Percentiles rank a stretch among this genome's conserved stretches.
phyloP scores from a whole-genome alignment of 2,797 vertebrate species.

The Jordanella pulchra region DNA sequence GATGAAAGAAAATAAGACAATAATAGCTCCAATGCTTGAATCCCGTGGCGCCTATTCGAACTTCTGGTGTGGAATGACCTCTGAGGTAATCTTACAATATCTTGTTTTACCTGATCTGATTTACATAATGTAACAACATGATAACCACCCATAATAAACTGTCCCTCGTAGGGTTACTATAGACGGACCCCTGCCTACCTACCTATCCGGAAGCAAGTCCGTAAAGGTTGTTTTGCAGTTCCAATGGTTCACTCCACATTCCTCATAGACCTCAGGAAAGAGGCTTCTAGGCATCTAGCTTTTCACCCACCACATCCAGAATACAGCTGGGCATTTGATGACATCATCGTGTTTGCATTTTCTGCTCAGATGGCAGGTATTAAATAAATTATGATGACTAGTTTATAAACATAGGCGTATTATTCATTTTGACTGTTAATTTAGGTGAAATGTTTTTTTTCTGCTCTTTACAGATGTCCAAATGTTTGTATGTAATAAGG shows the following conservation, averaged over 20 bases:
- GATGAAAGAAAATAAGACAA: conserved; percentile 89
- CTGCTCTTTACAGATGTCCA: conserved; percentile 82
- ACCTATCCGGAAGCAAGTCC: conserved; percentile 86
- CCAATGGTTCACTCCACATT: conserved; percentile 97
- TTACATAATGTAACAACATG: conserved; percentile 5
- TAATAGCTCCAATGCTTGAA: conserved; percentile 92
- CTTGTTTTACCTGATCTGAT: background rate
- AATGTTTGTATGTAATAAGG: conserved; percentile 91
- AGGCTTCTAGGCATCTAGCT: conserved; percentile 80
- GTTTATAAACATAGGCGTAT: background rate
- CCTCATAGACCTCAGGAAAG: conserved; percentile 89
- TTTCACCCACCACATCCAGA: conserved; percentile 90
- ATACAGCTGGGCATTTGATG: conserved; percentile 92
- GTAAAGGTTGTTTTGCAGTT: conserved; percentile 89
- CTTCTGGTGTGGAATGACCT: conserved; percentile 96
- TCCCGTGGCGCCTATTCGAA: conserved; percentile 94
- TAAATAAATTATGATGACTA: background rate
- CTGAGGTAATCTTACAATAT: conserved; percentile 79
- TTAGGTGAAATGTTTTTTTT: background rate
- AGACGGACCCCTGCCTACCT: conserved; percentile 91
- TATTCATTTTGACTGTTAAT: background rate
- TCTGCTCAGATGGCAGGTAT: conserved; percentile 89
- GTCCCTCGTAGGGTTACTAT: conserved; percentile 87
- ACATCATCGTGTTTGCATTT: conserved; percentile 95
- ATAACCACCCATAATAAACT: too few relatives aligned